Evolutionary conservation across 2,888 invertebrate species (phyloP).

Genomic region (Andrena minutula): DNA sequence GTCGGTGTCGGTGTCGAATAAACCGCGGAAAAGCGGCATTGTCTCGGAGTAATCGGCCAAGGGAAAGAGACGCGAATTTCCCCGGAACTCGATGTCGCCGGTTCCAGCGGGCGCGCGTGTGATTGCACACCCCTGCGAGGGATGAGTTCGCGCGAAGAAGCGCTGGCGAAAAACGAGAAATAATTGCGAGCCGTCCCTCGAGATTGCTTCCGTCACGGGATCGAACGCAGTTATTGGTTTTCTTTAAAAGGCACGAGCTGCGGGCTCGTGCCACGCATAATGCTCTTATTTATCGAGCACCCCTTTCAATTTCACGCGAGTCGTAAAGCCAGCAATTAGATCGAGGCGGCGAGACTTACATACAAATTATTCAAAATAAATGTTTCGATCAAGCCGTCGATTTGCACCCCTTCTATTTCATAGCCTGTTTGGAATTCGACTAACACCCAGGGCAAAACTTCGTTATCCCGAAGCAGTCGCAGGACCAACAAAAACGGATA

Average conservation of each 20-base stretch:
- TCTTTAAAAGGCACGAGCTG: slow-evolving; percentile 13
- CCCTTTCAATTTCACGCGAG: background rate
- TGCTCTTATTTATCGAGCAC: too few species aligned
- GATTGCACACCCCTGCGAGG: slow-evolving; percentile 11
- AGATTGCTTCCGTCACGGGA: slow-evolving; percentile 41
- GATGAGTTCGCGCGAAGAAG: background rate
- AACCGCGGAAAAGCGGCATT: slow-evolving; percentile 67
- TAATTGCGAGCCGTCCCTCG: slow-evolving; percentile 35
- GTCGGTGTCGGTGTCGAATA: slow-evolving; percentile 49
- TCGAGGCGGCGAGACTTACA: too few species aligned
- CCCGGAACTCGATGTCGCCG: slow-evolving; percentile 9
- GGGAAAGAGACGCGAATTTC: slow-evolving; percentile 23
- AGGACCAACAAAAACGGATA: slow-evolving; percentile 27
- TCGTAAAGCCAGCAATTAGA: too few species aligned
- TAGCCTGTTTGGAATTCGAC: too few species aligned
- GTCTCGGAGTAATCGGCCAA: slow-evolving; percentile 65
- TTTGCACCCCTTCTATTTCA: too few species aligned
- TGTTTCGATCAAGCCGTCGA: too few species aligned
- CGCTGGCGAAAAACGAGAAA: slow-evolving; percentile 32
- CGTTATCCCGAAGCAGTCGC: slow-evolving; percentile 62
- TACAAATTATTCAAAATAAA: too few species aligned
- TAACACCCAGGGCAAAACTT: slow-evolving; percentile 30
- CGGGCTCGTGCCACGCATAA: background rate
- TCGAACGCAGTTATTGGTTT: slow-evolving; percentile 48
- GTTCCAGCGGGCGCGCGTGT: background rate